Evolutionary conservation across 2,888 invertebrate genomes (phyloP), one percentile per base, ranked within the genome.

Genomic region (Neoaliturus tenellus): DNA sequence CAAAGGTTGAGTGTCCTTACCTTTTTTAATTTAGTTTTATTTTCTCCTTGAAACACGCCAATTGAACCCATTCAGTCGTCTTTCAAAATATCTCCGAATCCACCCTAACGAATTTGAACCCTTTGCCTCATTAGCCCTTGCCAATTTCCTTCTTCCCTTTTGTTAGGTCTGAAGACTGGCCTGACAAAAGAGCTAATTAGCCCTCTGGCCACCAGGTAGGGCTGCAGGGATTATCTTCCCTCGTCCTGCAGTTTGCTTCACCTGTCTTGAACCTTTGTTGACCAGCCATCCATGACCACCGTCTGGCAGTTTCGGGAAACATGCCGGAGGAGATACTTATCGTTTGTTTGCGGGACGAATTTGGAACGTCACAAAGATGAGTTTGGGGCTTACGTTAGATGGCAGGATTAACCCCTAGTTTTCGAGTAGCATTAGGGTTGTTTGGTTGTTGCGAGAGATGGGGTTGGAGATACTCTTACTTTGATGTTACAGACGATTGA

Each of bases 71-170:
- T n/a, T n/a, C n/a, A n/a, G n/a, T n/a, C n/a, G n/a, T n/a, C n/a
- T n/a, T n/a, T 23, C 23, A 51, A 51, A 51, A 51, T 51, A 23
- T 51, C 51, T 23, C 20, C 51, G 17, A 55, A 55, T 23, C 55
- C 55, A 55, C 55, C 55, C 20, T 28, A 62, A 62, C 62, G 14
- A 62, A 14, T 62, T 14, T 5, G 25, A 55, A 28, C 28, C 62
- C 31, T 62, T 28, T 10, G 62, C 28, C 31, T 62, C 62, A 31
- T 62, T 62, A 62, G 62, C 14, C 31, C 62, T 62, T 62, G 62
- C 62, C 62, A 62, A 62, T 62, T 62, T 31, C 62, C 62, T 28
- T 31, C 62, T 28, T 3, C 62, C 31, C 51, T 51, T 51, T 51
- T 23, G n/a, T 23, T 23, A 23, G 6, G 23, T 20, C 25, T 20